Evolutionary conservation across 2,888 invertebrate genomes (phyloP), one percentile per base, ranked within the genome.

Genomic region (Coleophora deauratella): DNA sequence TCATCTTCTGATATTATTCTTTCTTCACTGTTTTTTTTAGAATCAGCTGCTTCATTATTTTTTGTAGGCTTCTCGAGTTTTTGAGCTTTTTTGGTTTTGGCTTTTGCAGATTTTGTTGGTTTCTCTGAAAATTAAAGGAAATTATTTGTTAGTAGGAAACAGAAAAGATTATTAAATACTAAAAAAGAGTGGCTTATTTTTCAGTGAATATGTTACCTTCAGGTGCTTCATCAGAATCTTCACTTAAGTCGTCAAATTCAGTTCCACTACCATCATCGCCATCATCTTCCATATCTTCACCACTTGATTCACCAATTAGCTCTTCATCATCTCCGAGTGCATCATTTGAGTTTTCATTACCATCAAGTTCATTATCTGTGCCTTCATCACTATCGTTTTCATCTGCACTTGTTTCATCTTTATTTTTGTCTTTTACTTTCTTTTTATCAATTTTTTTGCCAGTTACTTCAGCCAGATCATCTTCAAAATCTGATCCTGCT

Each of bases 401-500:
- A 37, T 38, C 46, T 6, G 40, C 42, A 14, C 38, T 38, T 34
- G 14, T 38, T 1, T 43, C 42, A 37, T 52, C 48, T 33, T 38
- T 46, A 47, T 50, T 49, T 35, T 54, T 52, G 28, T 50, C 49
- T 38, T 42, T 44, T 42, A 12, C n/a, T 27, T 41, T 45, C 34
- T 41, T 43, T 31, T 7, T 31, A 31, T 55, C 59, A 32, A 64
- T 39, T 51, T 77, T 64, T 58, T 82, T 80, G 11, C 86, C 87
- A 2, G 88, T 86, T 44, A 88, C 88, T 34, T 82, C 69, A 33
- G 87, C 88, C 40, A 89, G 73, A 57, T 91, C 90, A 56, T 90
- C 88, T 42, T 90, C 90, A 65, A 91, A 90, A 59, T 91, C 91
- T 37, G 81, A 84, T 44, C 86, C 87, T 0, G 75, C 84, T 49